A percentile compares a stretch with the other conserved stretches of the same genome.
phyloP scores from a whole-genome alignment of 1,140 invertebrate genomes.

The Caenorhabditis remanei region DNA sequence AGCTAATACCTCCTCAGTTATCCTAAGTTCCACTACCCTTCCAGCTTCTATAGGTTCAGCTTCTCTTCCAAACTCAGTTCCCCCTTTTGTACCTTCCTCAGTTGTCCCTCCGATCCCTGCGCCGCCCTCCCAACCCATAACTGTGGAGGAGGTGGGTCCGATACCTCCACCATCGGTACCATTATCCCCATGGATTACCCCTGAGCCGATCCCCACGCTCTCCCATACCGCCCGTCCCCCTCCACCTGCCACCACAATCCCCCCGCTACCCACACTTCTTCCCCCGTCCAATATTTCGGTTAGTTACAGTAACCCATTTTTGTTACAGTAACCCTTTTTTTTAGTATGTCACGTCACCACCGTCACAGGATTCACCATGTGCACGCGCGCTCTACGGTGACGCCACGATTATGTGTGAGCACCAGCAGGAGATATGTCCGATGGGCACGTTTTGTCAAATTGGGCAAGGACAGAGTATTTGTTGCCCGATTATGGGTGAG shows the following conservation, averaged over 20 bases:
- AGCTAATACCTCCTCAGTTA: not conserved
- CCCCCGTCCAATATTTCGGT: constrained; percentile 33
- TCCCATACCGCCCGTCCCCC: not conserved
- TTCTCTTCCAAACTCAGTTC: constrained; percentile 29
- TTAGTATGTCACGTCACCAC: constrained; percentile 5
- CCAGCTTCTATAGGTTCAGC: constrained; percentile 17
- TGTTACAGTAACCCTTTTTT: not conserved
- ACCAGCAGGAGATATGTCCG: constrained; percentile 60
- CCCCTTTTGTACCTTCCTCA: not conserved
- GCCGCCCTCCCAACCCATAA: not conserved
- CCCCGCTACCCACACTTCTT: constrained; percentile 50
- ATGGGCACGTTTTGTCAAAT: constrained; percentile 66
- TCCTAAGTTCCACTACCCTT: constrained; percentile 9
- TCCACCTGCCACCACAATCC: constrained; percentile 2
- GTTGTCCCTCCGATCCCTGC: constrained; percentile 17
- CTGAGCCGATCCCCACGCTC: constrained; percentile 6
- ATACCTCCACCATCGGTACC: constrained; percentile 17
- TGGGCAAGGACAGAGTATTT: constrained; percentile 65
- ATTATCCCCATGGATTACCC: not conserved
- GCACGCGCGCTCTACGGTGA: constrained; percentile 20
- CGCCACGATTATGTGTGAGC: constrained; percentile 58
- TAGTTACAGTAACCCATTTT: not conserved
- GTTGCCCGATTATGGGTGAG: constrained; percentile 63
- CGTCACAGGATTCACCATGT: constrained; percentile 51
- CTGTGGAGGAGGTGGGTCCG: not conserved